These are phyloP conservation scores for Pachydiplax longipennis DNA, from an alignment of 2,888 invertebrate genomes.

Conservation along the genomic window DNA sequence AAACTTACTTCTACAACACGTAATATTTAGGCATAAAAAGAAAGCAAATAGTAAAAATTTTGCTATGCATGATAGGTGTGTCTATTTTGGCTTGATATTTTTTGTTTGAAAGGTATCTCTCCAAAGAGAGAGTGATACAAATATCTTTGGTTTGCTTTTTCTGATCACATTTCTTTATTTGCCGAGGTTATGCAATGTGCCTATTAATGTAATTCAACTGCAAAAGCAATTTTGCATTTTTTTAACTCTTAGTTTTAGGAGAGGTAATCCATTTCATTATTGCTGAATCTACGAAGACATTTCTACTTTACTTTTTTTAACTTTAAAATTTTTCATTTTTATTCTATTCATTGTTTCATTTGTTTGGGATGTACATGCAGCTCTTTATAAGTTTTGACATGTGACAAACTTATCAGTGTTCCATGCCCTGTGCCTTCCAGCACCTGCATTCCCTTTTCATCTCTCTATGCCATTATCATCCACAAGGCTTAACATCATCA, in stretches of 20 bases:
- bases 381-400: neutral
- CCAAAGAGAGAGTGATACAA: too few relatives aligned
- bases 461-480: neutral
- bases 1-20: neutral
- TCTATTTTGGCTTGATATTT: too few relatives aligned
- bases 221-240: neutral
- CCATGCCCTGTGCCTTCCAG: conserved; percentile 11
- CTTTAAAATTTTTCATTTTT: neutral
- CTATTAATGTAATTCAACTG: neutral
- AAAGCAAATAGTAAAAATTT: neutral
- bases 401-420: neutral
- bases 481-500: neutral
- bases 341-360: neutral
- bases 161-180: neutral
- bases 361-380: neutral
- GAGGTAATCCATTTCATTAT: neutral
- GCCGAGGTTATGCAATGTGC: neutral
- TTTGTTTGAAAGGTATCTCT: too few relatives aligned
- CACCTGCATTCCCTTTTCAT: neutral
- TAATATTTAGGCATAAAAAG: neutral
- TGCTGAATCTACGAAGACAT: neutral
- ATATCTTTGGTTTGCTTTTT: neutral
- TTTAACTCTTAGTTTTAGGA: neutral
- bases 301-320: neutral
- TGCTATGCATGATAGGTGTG: too few relatives aligned